Conservation (phyloP, 2,888 invertebrate genomes). For the Xanthorhoe designata region DNA sequence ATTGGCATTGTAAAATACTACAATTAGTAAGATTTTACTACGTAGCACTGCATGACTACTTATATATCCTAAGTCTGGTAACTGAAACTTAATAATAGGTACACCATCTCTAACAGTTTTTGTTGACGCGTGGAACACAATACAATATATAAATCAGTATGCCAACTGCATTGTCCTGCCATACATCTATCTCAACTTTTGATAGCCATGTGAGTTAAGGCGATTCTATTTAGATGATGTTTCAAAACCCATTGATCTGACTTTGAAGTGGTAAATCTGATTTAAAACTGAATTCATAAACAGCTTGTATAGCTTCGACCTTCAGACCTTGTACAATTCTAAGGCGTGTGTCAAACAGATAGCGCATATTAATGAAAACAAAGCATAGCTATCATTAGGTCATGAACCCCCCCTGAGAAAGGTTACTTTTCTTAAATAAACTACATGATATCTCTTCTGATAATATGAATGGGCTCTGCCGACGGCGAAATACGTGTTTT, state of each 20-base stretch:
- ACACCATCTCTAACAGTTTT: constrained; percentile 58
- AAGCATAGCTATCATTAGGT: constrained; percentile 17
- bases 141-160: constrained; percentile 21
- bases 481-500: too few species aligned
- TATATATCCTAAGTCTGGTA: constrained; percentile 80
- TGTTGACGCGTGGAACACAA: constrained; percentile 18
- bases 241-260: neutral
- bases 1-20: constrained; percentile 78
- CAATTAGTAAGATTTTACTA: constrained; percentile 69
- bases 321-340: constrained; percentile 8
- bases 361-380: constrained; percentile 11
- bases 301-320: constrained; percentile 6
- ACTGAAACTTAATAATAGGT: constrained; percentile 78
- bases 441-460: neutral
- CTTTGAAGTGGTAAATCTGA: too few species aligned
- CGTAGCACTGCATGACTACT: constrained; percentile 73
- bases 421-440: neutral
- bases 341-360: constrained; percentile 10
- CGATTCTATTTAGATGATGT: too few species aligned
- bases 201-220: neutral
- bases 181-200: neutral
- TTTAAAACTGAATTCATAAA: too few species aligned
- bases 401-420: constrained; percentile 12
- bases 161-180: constrained; percentile 1
- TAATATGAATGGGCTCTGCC: neutral